These are phyloP conservation scores for Lucilia sericata DNA, from an alignment of 1,140 invertebrate species.

Conservation along the genomic window DNA sequence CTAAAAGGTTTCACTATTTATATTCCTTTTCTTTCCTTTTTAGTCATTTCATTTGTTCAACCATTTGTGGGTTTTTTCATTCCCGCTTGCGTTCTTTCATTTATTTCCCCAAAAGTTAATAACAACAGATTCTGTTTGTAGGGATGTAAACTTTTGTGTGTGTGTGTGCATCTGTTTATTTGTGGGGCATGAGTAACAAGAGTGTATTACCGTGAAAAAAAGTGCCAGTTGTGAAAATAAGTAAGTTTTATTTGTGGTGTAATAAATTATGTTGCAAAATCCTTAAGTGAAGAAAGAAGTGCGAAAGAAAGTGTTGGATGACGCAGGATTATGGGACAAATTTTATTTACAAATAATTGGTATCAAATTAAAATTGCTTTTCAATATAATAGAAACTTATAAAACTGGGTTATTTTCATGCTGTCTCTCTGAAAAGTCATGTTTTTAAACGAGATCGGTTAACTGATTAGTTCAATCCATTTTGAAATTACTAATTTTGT, in stretches of 20 bases:
- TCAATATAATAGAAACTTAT: neutral
- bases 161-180: too few relatives aligned
- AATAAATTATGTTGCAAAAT: conserved; percentile 21
- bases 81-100: neutral
- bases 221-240: neutral
- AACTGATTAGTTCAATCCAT: too few relatives aligned
- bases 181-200: neutral
- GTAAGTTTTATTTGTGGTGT: neutral
- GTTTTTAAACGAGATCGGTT: too few relatives aligned
- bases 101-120: neutral
- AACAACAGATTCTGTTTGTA: neutral
- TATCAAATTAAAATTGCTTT: neutral
- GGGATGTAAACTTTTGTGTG: too few relatives aligned
- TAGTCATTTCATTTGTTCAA: too few relatives aligned
- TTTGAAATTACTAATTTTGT: too few relatives aligned
- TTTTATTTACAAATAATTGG: conserved; percentile 1
- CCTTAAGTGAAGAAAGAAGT: neutral
- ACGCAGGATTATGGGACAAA: neutral
- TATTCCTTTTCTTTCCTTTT: too few relatives aligned
- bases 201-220: neutral
- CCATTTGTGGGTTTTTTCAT: too few relatives aligned
- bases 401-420: too few relatives aligned
- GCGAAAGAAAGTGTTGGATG: neutral
- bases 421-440: too few relatives aligned
- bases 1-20: conserved; percentile 26